Percentiles rank a stretch among this genome's conserved stretches.
These are phyloP conservation scores for Drosophila nr. fundita DNA, from an alignment of 2,888 invertebrate species.

Conservation along the genomic window DNA sequence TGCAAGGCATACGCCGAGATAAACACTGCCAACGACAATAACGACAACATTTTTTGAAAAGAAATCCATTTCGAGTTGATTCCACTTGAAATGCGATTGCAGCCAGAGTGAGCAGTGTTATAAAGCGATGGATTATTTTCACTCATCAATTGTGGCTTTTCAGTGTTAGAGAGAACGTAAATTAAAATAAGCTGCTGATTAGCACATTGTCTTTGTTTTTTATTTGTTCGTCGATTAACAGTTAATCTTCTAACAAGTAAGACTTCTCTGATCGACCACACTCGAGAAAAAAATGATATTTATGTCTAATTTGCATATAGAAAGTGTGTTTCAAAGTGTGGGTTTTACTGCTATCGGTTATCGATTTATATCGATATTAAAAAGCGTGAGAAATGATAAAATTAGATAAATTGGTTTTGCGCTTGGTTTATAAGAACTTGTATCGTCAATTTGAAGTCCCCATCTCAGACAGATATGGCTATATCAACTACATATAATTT, in stretches of 20 bases:
- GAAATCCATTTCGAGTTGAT: slow-evolving; percentile 17
- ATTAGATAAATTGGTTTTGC: neutral
- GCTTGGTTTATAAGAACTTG: neutral
- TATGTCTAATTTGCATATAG: neutral
- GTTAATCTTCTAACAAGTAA: neutral
- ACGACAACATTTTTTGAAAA: slow-evolving; percentile 18
- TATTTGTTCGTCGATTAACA: neutral
- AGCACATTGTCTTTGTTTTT: neutral
- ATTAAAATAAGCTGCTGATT: neutral
- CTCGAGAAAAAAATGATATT: too few relatives aligned
- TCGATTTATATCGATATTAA: neutral
- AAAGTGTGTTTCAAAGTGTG: neutral
- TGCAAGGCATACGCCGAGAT: neutral
- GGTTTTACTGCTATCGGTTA: neutral
- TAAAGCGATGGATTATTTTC: neutral
- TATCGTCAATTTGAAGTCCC: neutral
- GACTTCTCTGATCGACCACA: too few relatives aligned
- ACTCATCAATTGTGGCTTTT: neutral
- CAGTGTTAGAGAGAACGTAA: neutral
- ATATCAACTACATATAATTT: neutral
- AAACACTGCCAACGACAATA: neutral
- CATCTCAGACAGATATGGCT: neutral
- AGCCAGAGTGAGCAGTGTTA: neutral
- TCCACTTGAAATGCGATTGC: slow-evolving; percentile 7
- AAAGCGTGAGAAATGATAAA: neutral